Percentiles rank a stretch among this genome's conserved stretches.
Evolutionary conservation across 2,888 invertebrate genomes (phyloP).

Genomic region (Buathra laborator): DNA sequence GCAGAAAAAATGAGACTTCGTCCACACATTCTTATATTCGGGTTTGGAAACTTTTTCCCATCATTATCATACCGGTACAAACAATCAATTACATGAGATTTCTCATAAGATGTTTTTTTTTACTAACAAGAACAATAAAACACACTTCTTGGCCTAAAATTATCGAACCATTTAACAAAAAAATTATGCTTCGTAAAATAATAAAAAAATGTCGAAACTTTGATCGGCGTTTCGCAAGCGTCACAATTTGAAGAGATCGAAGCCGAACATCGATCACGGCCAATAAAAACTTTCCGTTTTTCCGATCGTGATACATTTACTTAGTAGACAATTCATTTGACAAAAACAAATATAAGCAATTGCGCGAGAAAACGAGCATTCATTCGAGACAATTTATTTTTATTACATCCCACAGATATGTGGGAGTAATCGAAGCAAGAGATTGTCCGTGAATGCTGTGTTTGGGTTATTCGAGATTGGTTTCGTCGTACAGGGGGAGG

Average conservation of each 20-base stretch:
- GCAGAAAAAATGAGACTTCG: no score
- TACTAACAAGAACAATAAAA: no score
- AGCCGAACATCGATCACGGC: no score
- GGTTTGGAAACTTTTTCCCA: no score
- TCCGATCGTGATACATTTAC: neutral
- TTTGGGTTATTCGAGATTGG: slow-evolving; percentile 56
- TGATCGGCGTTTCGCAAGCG: neutral
- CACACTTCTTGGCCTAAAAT: no score
- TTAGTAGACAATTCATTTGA: neutral
- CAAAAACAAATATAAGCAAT: neutral
- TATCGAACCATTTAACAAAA: no score
- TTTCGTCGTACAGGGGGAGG: neutral
- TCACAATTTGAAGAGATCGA: neutral
- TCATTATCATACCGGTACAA: no score
- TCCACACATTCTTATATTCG: no score
- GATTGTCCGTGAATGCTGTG: slow-evolving; percentile 32
- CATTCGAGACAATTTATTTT: slow-evolving; percentile 41
- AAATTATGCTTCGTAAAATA: no score
- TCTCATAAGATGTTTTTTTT: no score
- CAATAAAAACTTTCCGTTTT: neutral
- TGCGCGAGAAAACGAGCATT: slow-evolving; percentile 10
- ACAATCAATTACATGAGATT: no score
- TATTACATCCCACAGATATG: slow-evolving; percentile 14
- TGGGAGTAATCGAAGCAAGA: slow-evolving; percentile 38
- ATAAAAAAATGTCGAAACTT: neutral